phyloP scores from a whole-genome alignment of 2,797 vertebrate genomes.

The Sebastes jordani region DNA sequence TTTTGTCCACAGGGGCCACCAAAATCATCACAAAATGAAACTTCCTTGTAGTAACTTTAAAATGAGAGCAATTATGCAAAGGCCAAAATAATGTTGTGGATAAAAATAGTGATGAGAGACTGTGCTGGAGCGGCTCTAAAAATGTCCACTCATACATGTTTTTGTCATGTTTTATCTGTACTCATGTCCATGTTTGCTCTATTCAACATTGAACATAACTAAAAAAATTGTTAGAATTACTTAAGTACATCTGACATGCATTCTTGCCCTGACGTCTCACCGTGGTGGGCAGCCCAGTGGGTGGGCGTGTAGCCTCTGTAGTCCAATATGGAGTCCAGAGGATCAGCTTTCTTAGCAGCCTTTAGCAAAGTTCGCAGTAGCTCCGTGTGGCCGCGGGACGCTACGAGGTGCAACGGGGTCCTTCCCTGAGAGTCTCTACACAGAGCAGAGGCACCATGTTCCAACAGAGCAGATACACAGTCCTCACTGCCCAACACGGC shows the following conservation, averaged over 20 bases:
- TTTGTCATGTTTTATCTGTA: neutral
- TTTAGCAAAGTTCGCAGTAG: conserved; percentile 87
- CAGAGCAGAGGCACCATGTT: conserved; percentile 92
- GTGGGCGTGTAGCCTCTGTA: conserved; percentile 91
- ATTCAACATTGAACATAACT: neutral
- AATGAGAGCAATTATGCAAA: neutral
- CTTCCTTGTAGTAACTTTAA: neutral
- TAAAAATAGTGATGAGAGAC: neutral
- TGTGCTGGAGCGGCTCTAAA: neutral
- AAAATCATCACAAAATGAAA: neutral
- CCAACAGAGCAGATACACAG: conserved; percentile 90
- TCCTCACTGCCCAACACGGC: conserved; percentile 92
- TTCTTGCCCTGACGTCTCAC: conserved; percentile 68
- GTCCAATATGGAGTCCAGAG: conserved; percentile 89
- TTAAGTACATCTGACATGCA: neutral
- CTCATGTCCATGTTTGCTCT: neutral
- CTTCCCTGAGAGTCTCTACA: conserved; percentile 92
- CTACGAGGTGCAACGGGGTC: conserved; percentile 92
- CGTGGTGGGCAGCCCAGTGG: conserved; percentile 98
- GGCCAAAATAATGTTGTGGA: neutral
- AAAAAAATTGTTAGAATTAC: neutral
- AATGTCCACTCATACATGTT: neutral
- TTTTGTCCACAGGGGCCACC: neutral
- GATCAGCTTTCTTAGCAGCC: conserved; percentile 87
- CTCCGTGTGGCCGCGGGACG: conserved; percentile 88